Evolutionary conservation across 2,113 vertebrate genomes (phyloP).

Genomic region (Asarcornis scutulata): DNA sequence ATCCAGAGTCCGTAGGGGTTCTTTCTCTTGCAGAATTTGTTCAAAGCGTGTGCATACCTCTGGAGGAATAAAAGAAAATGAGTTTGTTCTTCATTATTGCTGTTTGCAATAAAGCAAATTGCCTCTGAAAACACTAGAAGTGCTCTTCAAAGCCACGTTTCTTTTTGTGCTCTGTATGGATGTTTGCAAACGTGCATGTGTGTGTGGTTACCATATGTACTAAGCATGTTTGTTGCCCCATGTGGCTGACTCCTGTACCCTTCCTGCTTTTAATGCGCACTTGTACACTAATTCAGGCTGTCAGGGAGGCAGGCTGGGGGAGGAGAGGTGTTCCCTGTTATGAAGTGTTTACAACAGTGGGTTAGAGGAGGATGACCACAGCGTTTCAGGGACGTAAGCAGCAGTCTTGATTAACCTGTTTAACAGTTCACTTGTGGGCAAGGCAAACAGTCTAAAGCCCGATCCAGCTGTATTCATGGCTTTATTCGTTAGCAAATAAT

Average conservation of each 20-base stretch:
- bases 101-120: constrained; percentile 45
- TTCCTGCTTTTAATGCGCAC: neutral
- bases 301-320: neutral
- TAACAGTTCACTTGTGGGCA: constrained; percentile 48
- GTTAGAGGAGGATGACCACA: neutral
- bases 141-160: constrained; percentile 37
- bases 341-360: constrained; percentile 1
- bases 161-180: neutral
- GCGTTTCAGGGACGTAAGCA: neutral
- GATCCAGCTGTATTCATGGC: constrained; percentile 58
- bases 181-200: neutral
- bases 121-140: constrained; percentile 43
- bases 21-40: constrained; percentile 35
- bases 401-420: constrained; percentile 56
- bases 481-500: constrained; percentile 76
- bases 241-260: neutral
- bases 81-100: constrained; percentile 44
- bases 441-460: constrained; percentile 20
- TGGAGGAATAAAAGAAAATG: constrained; percentile 39
- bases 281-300: neutral
- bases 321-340: constrained; percentile 28
- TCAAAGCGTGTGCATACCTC: constrained; percentile 53
- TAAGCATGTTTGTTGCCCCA: constrained; percentile 8
- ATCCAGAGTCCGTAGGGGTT: constrained; percentile 54
- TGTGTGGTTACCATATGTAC: constrained; percentile 25